Percentiles rank a stretch among this genome's conserved stretches.
Conservation (phyloP, 2,797 vertebrate genomes). For the Lacerta bilineata region DNA sequence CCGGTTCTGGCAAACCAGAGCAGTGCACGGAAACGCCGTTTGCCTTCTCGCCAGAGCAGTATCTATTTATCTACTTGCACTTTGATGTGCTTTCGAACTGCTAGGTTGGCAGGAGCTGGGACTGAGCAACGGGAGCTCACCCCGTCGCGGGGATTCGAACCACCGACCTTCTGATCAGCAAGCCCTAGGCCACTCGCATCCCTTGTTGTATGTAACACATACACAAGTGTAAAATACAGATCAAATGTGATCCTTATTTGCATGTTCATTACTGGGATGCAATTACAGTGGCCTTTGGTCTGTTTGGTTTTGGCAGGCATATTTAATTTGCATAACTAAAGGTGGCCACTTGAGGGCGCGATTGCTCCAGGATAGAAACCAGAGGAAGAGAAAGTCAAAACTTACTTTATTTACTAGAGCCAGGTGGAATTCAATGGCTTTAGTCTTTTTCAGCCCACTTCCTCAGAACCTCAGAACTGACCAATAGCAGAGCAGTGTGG, state of each 20-base stretch:
- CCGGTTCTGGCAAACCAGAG: too few species aligned
- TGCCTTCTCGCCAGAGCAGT: too few species aligned
- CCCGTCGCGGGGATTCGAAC: too few species aligned
- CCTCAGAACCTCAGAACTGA: not conserved
- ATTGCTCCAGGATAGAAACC: slow-evolving; percentile 11
- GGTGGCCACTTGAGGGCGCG: not conserved
- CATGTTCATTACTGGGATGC: not conserved
- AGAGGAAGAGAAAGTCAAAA: not conserved
- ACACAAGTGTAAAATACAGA: not conserved
- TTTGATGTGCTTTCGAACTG: too few species aligned
- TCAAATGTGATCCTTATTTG: not conserved
- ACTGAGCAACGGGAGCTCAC: too few species aligned
- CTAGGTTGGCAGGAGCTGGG: too few species aligned
- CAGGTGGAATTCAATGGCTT: not conserved
- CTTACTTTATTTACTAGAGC: not conserved
- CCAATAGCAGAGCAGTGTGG: not conserved
- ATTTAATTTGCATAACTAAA: not conserved
- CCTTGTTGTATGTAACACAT: too few species aligned
- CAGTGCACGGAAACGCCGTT: too few species aligned
- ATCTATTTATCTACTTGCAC: too few species aligned
- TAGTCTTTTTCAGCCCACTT: not conserved
- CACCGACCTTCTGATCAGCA: too few species aligned
- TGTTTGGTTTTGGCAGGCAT: not conserved
- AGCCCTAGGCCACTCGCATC: too few species aligned
- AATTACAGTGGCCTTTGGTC: not conserved